Conservation (phyloP, 30 jellyfish, hydroid and myxozoan genomes). For the Haliclystus octoradiatus region DNA sequence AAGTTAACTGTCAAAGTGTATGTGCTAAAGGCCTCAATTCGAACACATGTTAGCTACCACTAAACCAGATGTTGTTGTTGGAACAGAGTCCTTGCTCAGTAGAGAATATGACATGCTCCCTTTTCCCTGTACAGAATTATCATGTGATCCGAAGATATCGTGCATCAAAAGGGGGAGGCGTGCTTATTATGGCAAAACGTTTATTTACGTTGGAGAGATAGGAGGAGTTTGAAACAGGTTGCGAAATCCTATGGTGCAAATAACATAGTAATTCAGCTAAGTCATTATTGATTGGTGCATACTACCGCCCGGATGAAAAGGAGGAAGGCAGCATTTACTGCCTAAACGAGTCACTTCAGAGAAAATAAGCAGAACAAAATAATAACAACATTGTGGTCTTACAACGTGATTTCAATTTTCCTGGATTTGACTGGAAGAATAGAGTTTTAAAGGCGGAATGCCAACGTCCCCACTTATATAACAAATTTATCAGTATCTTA, state of each 20-base stretch:
- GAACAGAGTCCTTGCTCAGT: conserved; percentile 34
- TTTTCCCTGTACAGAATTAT: conserved; percentile 15
- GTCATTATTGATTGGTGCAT: conserved; percentile 9
- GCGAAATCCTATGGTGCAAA: conserved; percentile 22
- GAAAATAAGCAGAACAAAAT: not conserved
- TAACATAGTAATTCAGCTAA: conserved; percentile 1
- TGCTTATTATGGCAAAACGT: conserved; percentile 15
- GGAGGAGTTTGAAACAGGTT: conserved; percentile 15
- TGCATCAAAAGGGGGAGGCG: conserved; percentile 18
- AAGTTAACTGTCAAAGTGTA: conserved; percentile 17
- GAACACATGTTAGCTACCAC: conserved; percentile 3
- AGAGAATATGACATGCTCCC: too few relatives aligned
- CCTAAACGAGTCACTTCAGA: conserved; percentile 2
- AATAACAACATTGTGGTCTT: not conserved
- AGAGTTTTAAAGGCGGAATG: not conserved
- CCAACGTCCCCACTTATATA: not conserved
- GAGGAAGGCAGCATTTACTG: conserved; percentile 6
- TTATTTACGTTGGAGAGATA: conserved; percentile 4
- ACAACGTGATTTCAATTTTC: conserved; percentile 16
- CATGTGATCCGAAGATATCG: conserved; percentile 17
- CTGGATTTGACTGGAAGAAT: conserved; percentile 23
- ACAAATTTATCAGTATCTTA: not conserved
- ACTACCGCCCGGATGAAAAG: conserved; percentile 21
- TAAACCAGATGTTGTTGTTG: conserved; percentile 35
- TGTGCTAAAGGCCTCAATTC: conserved; percentile 7